Conservation (phyloP, 2,888 invertebrate genomes). For the Empis stercorea region DNA sequence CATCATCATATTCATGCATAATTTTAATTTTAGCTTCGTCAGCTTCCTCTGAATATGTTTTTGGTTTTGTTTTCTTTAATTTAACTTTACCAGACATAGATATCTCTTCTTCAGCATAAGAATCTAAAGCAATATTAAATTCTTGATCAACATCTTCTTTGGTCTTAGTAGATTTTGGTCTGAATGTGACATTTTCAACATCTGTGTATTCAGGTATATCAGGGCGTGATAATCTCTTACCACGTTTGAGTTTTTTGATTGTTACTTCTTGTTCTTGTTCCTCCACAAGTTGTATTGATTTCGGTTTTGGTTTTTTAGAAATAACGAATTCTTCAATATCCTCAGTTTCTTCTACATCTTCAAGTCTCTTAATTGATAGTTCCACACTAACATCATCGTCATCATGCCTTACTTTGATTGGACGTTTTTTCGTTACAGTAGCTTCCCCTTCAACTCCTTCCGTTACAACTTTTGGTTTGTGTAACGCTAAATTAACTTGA, state of each 20-base stretch:
- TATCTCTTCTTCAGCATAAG: slow-evolving; percentile 78
- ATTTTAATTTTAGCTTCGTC: slow-evolving; percentile 63
- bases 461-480: slow-evolving; percentile 32
- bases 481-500: slow-evolving; percentile 28
- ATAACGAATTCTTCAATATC: slow-evolving; percentile 43
- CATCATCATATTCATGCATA: slow-evolving; percentile 46
- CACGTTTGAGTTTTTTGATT: slow-evolving; percentile 57
- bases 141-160: slow-evolving; percentile 83
- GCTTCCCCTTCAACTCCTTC: slow-evolving; percentile 36
- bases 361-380: slow-evolving; percentile 28
- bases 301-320: slow-evolving; percentile 40
- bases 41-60: slow-evolving; percentile 63
- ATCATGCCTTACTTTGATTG: slow-evolving; percentile 22
- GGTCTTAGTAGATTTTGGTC: slow-evolving; percentile 60
- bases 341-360: slow-evolving; percentile 34
- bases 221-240: slow-evolving; percentile 47
- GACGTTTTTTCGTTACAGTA: slow-evolving; percentile 32
- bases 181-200: slow-evolving; percentile 66
- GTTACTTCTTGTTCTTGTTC: slow-evolving; percentile 55
- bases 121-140: slow-evolving; percentile 72
- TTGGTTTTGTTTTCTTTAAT: slow-evolving; percentile 57
- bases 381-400: slow-evolving; percentile 29
- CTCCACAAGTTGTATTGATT: slow-evolving; percentile 44
- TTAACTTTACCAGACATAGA: slow-evolving; percentile 75
- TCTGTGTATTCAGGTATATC: slow-evolving; percentile 61